A percentile compares a stretch with the other conserved stretches of the same genome.
Evolutionary conservation across 2,797 vertebrate species (phyloP).

Genomic region (Pitangus sulphuratus): DNA sequence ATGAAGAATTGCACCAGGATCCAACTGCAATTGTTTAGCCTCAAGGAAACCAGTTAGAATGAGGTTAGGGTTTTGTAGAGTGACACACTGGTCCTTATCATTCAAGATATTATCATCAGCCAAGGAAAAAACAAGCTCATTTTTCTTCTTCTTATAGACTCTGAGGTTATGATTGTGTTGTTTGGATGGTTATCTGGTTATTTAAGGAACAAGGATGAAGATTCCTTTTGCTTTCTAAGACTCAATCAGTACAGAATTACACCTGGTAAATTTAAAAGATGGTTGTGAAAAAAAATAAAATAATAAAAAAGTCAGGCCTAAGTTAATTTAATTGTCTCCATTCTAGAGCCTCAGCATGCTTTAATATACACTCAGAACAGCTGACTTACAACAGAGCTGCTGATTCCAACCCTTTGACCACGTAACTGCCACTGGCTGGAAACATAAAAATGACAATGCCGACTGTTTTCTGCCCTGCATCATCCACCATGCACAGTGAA

Average conservation of each 20-base stretch:
- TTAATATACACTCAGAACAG: not conserved
- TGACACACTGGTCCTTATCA: not conserved
- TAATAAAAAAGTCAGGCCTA: too few relatives aligned
- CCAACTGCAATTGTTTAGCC: not conserved
- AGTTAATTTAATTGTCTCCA: not conserved
- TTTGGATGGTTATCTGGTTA: not conserved
- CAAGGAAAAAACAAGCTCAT: not conserved
- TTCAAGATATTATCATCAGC: not conserved
- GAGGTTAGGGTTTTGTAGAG: not conserved
- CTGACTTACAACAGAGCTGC: not conserved
- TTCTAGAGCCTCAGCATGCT: not conserved
- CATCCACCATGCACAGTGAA: not conserved
- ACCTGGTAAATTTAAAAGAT: not conserved
- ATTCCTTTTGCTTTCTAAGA: not conserved
- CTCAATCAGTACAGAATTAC: not conserved
- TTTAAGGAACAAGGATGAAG: not conserved
- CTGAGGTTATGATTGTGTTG: not conserved
- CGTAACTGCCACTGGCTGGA: not conserved
- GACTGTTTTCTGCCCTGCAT: not conserved
- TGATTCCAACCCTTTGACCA: not conserved
- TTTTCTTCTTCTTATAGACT: not conserved
- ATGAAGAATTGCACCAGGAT: not conserved
- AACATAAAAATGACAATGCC: not conserved
- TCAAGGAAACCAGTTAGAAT: not conserved
- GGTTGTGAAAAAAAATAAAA: accelerated